These are phyloP conservation scores for Isoperla grammatica DNA, from an alignment of 2,888 invertebrate species.

Conservation along the genomic window DNA sequence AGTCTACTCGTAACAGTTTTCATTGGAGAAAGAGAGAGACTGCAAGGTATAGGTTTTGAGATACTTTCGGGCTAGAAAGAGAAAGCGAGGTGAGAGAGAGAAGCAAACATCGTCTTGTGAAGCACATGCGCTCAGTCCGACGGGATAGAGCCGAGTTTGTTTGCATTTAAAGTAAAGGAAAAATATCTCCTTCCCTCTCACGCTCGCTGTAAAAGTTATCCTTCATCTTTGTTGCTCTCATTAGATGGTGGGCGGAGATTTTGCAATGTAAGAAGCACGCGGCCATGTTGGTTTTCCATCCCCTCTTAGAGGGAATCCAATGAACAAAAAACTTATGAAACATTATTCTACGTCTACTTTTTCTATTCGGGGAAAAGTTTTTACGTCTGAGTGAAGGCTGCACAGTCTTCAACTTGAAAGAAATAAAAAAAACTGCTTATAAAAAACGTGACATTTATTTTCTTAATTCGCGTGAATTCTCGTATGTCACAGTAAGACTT, in stretches of 20 bases:
- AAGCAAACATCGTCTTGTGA: slow-evolving; percentile 4
- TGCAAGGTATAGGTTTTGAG: slow-evolving; percentile 10
- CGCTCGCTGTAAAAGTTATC: not conserved
- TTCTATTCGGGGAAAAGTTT: too few relatives aligned
- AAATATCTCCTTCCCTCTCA: slow-evolving; percentile 5
- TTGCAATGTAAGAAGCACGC: slow-evolving; percentile 18
- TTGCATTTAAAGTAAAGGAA: slow-evolving; percentile 18
- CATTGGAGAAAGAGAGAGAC: slow-evolving; percentile 5
- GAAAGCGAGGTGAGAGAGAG: not conserved
- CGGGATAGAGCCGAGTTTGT: slow-evolving; percentile 15
- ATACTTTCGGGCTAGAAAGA: not conserved
- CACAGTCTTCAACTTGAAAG: too few relatives aligned
- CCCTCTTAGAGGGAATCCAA: slow-evolving; percentile 1
- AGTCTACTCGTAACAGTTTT: too few relatives aligned
- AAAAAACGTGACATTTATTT: too few relatives aligned
- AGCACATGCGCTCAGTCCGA: slow-evolving; percentile 14
- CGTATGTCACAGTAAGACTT: too few relatives aligned
- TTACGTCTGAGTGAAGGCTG: too few relatives aligned
- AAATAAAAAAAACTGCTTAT: too few relatives aligned
- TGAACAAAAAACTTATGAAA: slow-evolving; percentile 1
- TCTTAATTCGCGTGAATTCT: too few relatives aligned
- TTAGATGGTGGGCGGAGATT: slow-evolving; percentile 19
- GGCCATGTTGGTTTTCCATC: slow-evolving; percentile 17
- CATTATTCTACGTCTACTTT: too few relatives aligned
- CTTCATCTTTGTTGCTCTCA: slow-evolving; percentile 6